Base-by-base conservation (phyloP, 2,888 invertebrate species). In the Brachylomia viminalis region DNA sequence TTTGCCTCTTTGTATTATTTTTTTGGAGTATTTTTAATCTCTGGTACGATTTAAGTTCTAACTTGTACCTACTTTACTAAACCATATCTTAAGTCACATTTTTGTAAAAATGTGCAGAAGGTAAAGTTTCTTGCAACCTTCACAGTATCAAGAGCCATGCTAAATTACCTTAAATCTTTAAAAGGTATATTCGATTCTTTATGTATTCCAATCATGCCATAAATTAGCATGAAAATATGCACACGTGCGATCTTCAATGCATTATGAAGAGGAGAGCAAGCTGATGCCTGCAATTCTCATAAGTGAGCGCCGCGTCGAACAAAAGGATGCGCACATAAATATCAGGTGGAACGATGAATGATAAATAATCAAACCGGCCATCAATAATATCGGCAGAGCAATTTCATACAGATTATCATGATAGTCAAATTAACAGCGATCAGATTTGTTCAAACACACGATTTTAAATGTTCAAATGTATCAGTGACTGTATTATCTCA, bases 401-500 rank as follows among this genome's bases (percentile, higher is more conserved):
- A 74, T 83, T 83, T 65, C 61, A 74, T 72, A 73, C 67, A 71
- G 79, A 83, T 85, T 82, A 83, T 79, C 86, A 86, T 83, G 79
- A 83, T 78, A 83, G 68, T 83, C 83, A 83, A 74, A 83, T 83
- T 83, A 83, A 83, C 83, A 83, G 83, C 30, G 71, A 83, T 83
- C 77, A 75, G 75, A 84, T 82, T 75, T 83, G 80, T 86, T 75
- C 84, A 83, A 83, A 79, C 70, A 84, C 79, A 80, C 75, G 72
- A 71, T 88, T 88, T 88, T 76, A 86, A 86, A 86, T 77, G 77
- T 65, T 74, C 72, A 70, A 86, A 86, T 85, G 87, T 88, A 87
- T 87, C 88, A 82, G 78, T 86, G 77, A 83, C 77, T 74, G 80
- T 87, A 88, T 87, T 88, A 87, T 83, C 85, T 87, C 82, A 85